These are phyloP conservation scores for Aegithalos caudatus DNA, from an alignment of 2,113 vertebrate genomes.

Conservation along the genomic window DNA sequence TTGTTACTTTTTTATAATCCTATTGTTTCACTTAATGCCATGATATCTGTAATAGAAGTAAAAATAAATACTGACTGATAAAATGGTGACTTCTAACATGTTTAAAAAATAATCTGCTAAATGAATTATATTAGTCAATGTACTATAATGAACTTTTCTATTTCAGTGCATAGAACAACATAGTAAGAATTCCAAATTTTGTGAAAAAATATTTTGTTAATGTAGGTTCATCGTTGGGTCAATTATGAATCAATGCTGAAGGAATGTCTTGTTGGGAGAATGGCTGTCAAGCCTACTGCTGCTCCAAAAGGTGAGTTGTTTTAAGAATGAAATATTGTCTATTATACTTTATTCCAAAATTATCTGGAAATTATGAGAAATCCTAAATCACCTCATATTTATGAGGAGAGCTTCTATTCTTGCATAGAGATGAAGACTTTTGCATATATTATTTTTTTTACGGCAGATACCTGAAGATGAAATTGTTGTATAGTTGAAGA, in stretches of 20 bases:
- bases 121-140: background rate
- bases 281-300: conserved; percentile 77
- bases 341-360: background rate
- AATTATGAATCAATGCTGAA: conserved; percentile 99
- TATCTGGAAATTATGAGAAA: background rate
- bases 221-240: conserved; percentile 95
- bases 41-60: background rate
- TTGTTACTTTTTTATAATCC: background rate
- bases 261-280: conserved; percentile 92
- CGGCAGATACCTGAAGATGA: background rate
- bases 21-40: background rate
- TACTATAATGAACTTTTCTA: background rate
- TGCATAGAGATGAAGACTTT: background rate
- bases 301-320: conserved; percentile 79
- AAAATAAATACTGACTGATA: background rate
- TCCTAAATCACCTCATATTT: background rate
- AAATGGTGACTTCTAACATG: background rate
- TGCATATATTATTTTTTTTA: background rate
- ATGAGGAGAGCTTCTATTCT: background rate
- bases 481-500: background rate
- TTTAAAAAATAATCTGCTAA: background rate
- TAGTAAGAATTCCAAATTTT: background rate
- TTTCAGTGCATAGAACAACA: background rate
- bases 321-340: background rate
- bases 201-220: background rate